Evolutionary conservation across 2,888 invertebrate species (phyloP), one percentile per base, ranked within the genome.

Genomic region (Chalcosyrphus nemorum): DNA sequence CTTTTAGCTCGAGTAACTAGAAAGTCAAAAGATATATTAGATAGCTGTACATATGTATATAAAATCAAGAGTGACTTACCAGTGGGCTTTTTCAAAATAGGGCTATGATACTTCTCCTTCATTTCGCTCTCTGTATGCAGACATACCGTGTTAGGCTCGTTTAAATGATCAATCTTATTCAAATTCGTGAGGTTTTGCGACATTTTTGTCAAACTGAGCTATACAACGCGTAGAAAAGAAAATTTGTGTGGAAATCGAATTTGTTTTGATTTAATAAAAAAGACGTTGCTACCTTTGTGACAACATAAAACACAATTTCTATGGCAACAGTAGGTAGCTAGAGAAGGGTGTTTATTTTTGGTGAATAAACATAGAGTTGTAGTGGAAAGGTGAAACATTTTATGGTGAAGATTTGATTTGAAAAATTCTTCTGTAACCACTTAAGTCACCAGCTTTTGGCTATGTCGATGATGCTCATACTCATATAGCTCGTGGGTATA

Each of bases 1-100:
- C 88, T 88, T 45, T 87, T 88, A 4, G 87, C 87, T 0, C 91
- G 89, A 2, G 90, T 90, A 4, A 82, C 90, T 90, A n/a, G n/a
- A n/a, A n/a, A n/a, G n/a, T n/a, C n/a, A n/a, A n/a, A n/a, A n/a
- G n/a, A n/a, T n/a, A n/a, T n/a, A n/a, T n/a, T n/a, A n/a, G n/a
- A n/a, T n/a, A n/a, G n/a, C n/a, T n/a, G n/a, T n/a, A n/a, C n/a
- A 24, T 7, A 13, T 56, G 13, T 24, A n/a, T n/a, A n/a, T n/a
- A n/a, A n/a, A n/a, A n/a, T n/a, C n/a, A n/a, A n/a, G 7, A 11
- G 9, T 7, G 7, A 63, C 86, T 86, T 86, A 90, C 90, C 86
- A 9, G 87, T 59, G 1, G 87, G 86, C 43, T 88, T 89, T 41
- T 90, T 89, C 11, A 87, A 84, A 81, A 88, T 87, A 4, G 90